These are phyloP conservation scores for Pogona vitticeps DNA, from an alignment of 2,113 vertebrate genomes.

Conservation along the genomic window DNA sequence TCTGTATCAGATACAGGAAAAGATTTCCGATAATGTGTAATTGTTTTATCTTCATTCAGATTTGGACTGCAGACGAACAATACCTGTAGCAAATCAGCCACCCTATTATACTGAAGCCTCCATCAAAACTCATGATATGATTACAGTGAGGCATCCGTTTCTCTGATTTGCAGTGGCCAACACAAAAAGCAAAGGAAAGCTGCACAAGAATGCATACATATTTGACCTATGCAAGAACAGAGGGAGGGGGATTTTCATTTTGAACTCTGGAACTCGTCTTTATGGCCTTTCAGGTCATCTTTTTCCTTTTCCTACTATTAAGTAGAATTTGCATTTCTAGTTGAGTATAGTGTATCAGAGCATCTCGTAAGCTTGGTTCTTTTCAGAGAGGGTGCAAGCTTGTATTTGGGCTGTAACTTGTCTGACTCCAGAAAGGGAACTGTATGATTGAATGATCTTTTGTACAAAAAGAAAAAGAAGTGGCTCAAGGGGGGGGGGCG, in stretches of 20 bases:
- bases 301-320: not conserved
- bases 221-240: conserved; percentile 6
- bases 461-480: too few relatives aligned
- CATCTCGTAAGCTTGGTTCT: not conserved
- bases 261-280: not conserved
- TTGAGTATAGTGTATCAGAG: not conserved
- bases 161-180: too few relatives aligned
- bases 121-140: too few relatives aligned
- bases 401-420: too few relatives aligned
- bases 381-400: not conserved
- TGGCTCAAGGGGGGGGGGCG: not conserved
- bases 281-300: too few relatives aligned
- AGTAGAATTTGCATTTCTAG: not conserved
- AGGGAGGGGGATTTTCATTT: not conserved
- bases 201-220: too few relatives aligned
- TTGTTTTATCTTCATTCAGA: too few relatives aligned
- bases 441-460: not conserved
- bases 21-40: too few relatives aligned
- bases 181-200: too few relatives aligned
- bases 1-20: not conserved
- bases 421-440: not conserved
- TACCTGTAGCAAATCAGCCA: conserved; percentile 27
- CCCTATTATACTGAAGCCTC: not conserved
- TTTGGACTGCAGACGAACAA: conserved; percentile 12
- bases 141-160: not conserved